These are phyloP conservation scores for Kryptolebias ocellatus DNA, from an alignment of 2,797 vertebrate genomes.

Conservation along the genomic window DNA sequence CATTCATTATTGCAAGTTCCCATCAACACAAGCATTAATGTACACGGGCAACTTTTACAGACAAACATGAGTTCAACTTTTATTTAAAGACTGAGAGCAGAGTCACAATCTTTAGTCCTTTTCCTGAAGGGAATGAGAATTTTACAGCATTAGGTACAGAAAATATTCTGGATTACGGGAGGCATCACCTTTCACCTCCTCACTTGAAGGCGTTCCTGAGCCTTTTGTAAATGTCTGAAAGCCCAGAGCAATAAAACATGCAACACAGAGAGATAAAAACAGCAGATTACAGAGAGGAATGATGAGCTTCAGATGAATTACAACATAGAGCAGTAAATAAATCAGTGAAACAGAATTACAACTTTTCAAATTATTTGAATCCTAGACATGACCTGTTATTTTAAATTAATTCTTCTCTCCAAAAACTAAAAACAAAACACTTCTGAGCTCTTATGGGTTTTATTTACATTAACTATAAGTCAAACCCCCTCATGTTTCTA, in stretches of 20 bases:
- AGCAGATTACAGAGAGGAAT: neutral
- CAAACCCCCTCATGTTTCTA: constrained; percentile 2
- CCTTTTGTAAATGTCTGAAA: constrained; percentile 2
- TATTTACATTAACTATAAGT: neutral
- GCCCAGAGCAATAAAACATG: neutral
- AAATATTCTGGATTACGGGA: constrained; percentile 1
- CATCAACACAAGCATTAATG: constrained; percentile 21
- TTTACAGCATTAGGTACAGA: constrained; percentile 7
- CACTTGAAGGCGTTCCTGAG: neutral
- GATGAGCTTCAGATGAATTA: too few species aligned
- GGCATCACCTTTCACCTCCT: neutral
- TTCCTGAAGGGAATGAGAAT: constrained; percentile 10
- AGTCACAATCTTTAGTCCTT: constrained; percentile 1
- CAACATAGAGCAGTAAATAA: neutral
- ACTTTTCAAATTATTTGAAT: neutral
- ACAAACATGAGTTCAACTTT: constrained; percentile 2
- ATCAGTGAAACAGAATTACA: neutral
- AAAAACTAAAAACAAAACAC: constrained; percentile 10
- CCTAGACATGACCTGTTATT: neutral
- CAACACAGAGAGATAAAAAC: neutral
- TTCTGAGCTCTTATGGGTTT: neutral
- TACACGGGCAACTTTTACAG: constrained; percentile 31
- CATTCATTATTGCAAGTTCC: constrained; percentile 48
- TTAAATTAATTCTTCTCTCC: neutral
- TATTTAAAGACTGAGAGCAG: constrained; percentile 29